These are phyloP conservation scores for Drosophila kurseongensis DNA, from an alignment of 1,140 invertebrate species.

Conservation along the genomic window DNA sequence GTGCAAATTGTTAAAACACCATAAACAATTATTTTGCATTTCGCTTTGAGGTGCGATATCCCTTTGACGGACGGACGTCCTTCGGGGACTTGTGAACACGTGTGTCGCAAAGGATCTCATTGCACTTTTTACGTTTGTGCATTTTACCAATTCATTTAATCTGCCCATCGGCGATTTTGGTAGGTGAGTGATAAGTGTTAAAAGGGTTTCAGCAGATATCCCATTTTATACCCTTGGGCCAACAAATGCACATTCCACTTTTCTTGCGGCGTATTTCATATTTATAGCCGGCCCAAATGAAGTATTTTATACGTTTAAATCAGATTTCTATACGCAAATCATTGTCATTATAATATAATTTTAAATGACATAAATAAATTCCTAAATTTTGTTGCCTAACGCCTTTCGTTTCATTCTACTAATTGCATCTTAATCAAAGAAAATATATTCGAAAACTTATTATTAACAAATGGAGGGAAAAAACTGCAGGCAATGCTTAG, in stretches of 20 bases:
- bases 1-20: conserved; percentile 78
- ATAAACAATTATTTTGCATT: conserved; percentile 82
- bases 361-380: too few species aligned
- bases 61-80: conserved; percentile 43
- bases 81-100: conserved; percentile 10
- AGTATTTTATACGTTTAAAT: too few species aligned
- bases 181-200: not conserved
- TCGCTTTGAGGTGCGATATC: conserved; percentile 62
- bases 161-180: conserved; percentile 21
- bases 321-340: too few species aligned
- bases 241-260: not conserved
- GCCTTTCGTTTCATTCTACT: too few species aligned
- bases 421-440: too few species aligned
- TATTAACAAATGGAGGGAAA: too few species aligned
- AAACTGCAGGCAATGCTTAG: too few species aligned
- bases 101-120: conserved; percentile 27
- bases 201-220: not conserved
- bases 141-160: conserved; percentile 59
- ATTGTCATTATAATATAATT: too few species aligned
- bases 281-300: too few species aligned
- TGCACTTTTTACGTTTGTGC: conserved; percentile 54
- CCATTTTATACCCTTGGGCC: not conserved
- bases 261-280: too few species aligned
- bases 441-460: too few species aligned
- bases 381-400: too few species aligned